phyloP scores from a whole-genome alignment of 2,797 vertebrate species.

The Erethizon dorsatum region DNA sequence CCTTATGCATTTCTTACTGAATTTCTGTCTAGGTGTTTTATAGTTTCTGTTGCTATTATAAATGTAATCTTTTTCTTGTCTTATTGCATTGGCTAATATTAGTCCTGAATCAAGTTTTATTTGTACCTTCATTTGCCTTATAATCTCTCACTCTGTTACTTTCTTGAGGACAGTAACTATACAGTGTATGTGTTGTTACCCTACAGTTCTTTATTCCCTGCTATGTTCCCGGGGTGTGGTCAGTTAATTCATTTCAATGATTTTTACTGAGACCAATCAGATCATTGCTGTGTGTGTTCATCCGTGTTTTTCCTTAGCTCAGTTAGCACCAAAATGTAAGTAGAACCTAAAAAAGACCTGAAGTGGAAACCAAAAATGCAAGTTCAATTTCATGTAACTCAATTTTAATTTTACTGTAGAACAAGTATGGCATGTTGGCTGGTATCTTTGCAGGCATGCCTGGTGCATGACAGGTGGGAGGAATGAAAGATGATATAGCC shows the following conservation, averaged over 20 bases:
- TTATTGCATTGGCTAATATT: background rate
- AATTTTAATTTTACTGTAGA: background rate
- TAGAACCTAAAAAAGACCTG: background rate
- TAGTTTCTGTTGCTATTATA: background rate
- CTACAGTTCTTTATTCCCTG: background rate
- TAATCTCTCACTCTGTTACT: background rate
- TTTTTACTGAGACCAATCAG: background rate
- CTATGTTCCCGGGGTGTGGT: background rate
- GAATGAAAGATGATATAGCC: background rate
- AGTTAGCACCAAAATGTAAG: background rate
- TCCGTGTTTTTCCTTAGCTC: conserved; percentile 9
- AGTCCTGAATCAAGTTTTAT: background rate
- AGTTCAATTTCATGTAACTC: background rate
- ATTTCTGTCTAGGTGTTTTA: background rate
- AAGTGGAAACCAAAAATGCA: background rate
- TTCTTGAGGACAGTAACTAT: background rate
- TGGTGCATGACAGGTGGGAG: background rate
- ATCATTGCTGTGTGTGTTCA: background rate
- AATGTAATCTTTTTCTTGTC: conserved; percentile 12
- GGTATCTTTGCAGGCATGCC: background rate
- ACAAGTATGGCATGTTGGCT: background rate
- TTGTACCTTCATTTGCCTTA: background rate
- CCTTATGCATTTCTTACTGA: background rate
- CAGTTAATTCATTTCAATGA: background rate
- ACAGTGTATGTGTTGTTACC: background rate